phyloP scores from a whole-genome alignment of 2,797 vertebrate genomes.

The Malurus leucopterus region DNA sequence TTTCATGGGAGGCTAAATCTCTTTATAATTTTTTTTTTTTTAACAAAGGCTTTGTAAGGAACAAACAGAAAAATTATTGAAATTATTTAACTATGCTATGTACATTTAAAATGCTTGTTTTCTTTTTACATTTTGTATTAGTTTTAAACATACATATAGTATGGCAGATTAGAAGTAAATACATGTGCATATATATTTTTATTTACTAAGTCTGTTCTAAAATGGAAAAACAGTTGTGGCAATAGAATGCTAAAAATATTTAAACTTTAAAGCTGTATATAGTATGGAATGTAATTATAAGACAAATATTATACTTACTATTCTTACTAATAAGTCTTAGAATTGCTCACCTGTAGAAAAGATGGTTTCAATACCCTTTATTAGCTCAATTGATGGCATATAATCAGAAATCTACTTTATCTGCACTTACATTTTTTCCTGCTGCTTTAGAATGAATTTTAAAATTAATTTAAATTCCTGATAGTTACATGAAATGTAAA shows the following conservation, averaged over 20 bases:
- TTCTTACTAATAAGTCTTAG: background rate
- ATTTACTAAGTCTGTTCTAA: background rate
- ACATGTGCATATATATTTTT: slow-evolving; percentile 17
- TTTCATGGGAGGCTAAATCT: background rate
- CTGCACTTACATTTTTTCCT: background rate
- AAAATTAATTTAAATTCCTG: background rate
- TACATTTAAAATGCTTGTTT: slow-evolving; percentile 7
- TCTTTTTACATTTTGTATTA: slow-evolving; percentile 42
- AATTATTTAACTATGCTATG: slow-evolving; percentile 20
- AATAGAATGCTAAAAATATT: slow-evolving; percentile 5
- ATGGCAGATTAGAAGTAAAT: background rate
- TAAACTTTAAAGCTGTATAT: background rate
- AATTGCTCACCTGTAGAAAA: slow-evolving; percentile 6
- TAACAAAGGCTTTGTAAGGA: slow-evolving; percentile 18
- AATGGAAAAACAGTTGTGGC: background rate
- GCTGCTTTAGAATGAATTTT: background rate
- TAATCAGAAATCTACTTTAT: background rate
- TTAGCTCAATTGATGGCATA: background rate
- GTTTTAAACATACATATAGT: slow-evolving; percentile 19
- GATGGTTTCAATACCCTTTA: background rate
- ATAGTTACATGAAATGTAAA: background rate
- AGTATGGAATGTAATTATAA: background rate
- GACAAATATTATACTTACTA: background rate
- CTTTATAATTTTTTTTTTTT: slow-evolving; percentile 20
- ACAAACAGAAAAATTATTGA: slow-evolving; percentile 17